Base-by-base conservation (phyloP, 2,888 invertebrate genomes). In the Chymomyza fuscimana region DNA sequence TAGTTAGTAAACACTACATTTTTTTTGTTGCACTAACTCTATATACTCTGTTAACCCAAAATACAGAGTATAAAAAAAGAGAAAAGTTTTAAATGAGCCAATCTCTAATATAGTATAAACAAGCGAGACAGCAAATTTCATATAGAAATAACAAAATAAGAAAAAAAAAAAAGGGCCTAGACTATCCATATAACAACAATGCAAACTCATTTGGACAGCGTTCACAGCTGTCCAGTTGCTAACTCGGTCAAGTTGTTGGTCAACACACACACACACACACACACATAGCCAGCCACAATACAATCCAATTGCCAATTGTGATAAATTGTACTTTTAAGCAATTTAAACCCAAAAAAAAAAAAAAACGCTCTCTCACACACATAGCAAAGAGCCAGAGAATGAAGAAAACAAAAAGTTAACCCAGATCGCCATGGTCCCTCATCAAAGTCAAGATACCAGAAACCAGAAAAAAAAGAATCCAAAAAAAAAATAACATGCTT, bases 311-410 rank as follows among this genome's bases (percentile, higher is more conserved):
- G 83, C 74, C 87, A 86, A 88, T 86, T 87, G 87, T 88, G 85
- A 88, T 88, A 88, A 87, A 87, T 88, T 79, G 82, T 83, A 87
- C 82, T 88, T 85, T 85, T 77, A 77, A 82, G 84, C 80, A 82
- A 86, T 86, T 86, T 77, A 77, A 82, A 69, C 72, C 72, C 67
- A 36, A 32, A 19, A 63, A 50, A 36, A 58, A 16, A n/a, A 56
- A 66, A 36, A 66, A 63, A 25, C 40, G 29, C 40, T 60, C 12
- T 22, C 29, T 32, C 32, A 5, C 32, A 5, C 32, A 32, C 32
- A 32, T 32, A 6, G 32, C 32, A 32, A 32, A 32, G 5, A 32
- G 5, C 32, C 32, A 5, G 32, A 32, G 1, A 32, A 32, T 32
- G 32, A 32, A 32, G 32, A 51, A 40, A 36, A 46, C 16, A n/a